Evolutionary conservation across 2,888 invertebrate genomes (phyloP).

Genomic region (Autographa pulchrina): DNA sequence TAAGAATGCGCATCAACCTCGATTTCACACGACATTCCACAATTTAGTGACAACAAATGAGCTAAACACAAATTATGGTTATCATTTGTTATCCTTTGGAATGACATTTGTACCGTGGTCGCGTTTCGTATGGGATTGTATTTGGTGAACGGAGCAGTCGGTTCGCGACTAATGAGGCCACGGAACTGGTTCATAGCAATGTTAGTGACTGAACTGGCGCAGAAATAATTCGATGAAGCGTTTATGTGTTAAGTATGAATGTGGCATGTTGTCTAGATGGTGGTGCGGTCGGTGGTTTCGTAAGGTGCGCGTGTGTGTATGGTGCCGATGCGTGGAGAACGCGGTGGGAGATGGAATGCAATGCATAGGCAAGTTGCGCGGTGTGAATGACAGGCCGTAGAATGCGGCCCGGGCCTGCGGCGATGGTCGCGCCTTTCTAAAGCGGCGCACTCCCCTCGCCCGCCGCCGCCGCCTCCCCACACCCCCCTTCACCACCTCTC

Average conservation of each 20-base stretch:
- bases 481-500: constrained; percentile 77
- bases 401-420: constrained; percentile 89
- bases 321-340: constrained; percentile 78
- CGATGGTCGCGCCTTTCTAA: constrained; percentile 90
- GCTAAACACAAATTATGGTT: constrained; percentile 89
- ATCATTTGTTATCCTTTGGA: constrained; percentile 87
- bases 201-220: constrained; percentile 80
- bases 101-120: constrained; percentile 74
- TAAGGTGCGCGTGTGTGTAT: constrained; percentile 78
- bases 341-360: constrained; percentile 88
- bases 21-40: constrained; percentile 90
- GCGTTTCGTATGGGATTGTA: constrained; percentile 74
- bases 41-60: constrained; percentile 90
- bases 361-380: constrained; percentile 89
- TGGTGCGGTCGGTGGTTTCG: constrained; percentile 76
- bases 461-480: constrained; percentile 72
- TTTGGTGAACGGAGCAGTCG: constrained; percentile 73
- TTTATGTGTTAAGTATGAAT: constrained; percentile 78
- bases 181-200: constrained; percentile 84
- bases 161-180: constrained; percentile 81
- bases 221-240: constrained; percentile 84
- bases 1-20: constrained; percentile 88
- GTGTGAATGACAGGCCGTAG: constrained; percentile 90
- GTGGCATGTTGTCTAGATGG: constrained; percentile 75
- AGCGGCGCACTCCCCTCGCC: constrained; percentile 84